A percentile compares a stretch with the other conserved stretches of the same genome.
These are phyloP conservation scores for Venusia cambrica DNA, from an alignment of 2,888 invertebrate species.

Conservation along the genomic window DNA sequence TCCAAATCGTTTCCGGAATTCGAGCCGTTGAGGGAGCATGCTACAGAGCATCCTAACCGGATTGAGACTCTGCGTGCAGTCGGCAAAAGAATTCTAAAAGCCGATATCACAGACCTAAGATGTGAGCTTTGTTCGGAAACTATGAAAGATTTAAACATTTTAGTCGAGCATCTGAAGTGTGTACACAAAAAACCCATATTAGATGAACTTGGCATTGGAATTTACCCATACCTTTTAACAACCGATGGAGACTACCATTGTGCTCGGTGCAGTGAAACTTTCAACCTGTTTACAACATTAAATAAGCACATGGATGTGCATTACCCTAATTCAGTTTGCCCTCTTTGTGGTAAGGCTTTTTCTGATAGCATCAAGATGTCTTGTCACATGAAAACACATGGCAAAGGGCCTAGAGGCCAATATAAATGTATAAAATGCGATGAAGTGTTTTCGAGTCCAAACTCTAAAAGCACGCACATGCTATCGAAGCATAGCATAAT, in stretches of 20 bases:
- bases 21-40: slow-evolving; percentile 48
- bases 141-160: slow-evolving; percentile 42
- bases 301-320: slow-evolving; percentile 66
- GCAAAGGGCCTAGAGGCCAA: slow-evolving; percentile 16
- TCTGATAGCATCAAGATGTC: slow-evolving; percentile 20
- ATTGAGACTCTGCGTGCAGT: slow-evolving; percentile 33
- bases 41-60: slow-evolving; percentile 47
- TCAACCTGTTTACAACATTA: slow-evolving; percentile 57
- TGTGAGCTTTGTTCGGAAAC: slow-evolving; percentile 52
- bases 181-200: slow-evolving; percentile 52
- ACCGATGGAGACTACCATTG: slow-evolving; percentile 49
- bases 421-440: slow-evolving; percentile 60
- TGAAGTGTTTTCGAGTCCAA: slow-evolving; percentile 45
- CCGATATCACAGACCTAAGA: slow-evolving; percentile 55
- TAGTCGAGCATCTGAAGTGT: slow-evolving; percentile 52
- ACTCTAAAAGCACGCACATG: slow-evolving; percentile 47
- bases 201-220: slow-evolving; percentile 49
- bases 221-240: slow-evolving; percentile 51
- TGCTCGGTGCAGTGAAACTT: slow-evolving; percentile 51
- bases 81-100: slow-evolving; percentile 40
- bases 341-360: slow-evolving; percentile 59
- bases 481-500: slow-evolving; percentile 45
- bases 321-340: slow-evolving; percentile 65
- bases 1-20: slow-evolving; percentile 56
- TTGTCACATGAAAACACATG: slow-evolving; percentile 20